A percentile compares a stretch with the other conserved stretches of the same genome.
Evolutionary conservation across 1,140 invertebrate species (phyloP).

Genomic region (Calephelis nemesis): DNA sequence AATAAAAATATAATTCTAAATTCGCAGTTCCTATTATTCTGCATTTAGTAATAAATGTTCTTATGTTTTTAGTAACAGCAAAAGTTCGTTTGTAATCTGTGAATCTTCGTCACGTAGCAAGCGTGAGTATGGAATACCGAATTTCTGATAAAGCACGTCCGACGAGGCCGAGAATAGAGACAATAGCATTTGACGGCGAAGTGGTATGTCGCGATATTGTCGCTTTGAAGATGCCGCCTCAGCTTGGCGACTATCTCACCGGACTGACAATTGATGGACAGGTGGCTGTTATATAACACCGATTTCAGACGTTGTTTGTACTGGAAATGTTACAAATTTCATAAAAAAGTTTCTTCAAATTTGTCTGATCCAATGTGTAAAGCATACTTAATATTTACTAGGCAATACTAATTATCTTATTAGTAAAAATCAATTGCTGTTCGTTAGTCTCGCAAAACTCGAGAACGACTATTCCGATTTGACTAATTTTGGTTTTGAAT

Average conservation of each 20-base stretch:
- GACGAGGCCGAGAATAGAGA: constrained; percentile 22
- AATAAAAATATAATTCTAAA: too few species aligned
- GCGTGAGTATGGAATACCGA: constrained; percentile 33
- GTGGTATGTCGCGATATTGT: constrained; percentile 28
- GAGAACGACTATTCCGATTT: too few species aligned
- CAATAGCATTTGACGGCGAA: constrained; percentile 26
- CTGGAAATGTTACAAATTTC: too few species aligned
- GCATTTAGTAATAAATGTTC: neutral
- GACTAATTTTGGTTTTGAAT: too few species aligned
- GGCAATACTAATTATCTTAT: too few species aligned
- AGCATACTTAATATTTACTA: too few species aligned
- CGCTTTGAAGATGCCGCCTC: constrained; percentile 39
- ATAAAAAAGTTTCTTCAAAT: too few species aligned
- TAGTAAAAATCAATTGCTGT: too few species aligned
- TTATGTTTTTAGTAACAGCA: neutral
- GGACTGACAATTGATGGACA: constrained; percentile 13
- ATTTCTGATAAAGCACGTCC: constrained; percentile 57
- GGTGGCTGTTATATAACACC: constrained; percentile 2
- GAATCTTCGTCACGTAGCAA: constrained; percentile 52
- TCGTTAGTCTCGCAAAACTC: too few species aligned
- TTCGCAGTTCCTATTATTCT: too few species aligned
- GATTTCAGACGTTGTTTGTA: too few species aligned
- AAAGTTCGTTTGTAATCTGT: constrained; percentile 39
- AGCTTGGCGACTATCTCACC: constrained; percentile 8
- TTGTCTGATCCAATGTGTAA: too few species aligned